phyloP scores from a whole-genome alignment of 2,797 vertebrate species.

The Epinephelus awoara region DNA sequence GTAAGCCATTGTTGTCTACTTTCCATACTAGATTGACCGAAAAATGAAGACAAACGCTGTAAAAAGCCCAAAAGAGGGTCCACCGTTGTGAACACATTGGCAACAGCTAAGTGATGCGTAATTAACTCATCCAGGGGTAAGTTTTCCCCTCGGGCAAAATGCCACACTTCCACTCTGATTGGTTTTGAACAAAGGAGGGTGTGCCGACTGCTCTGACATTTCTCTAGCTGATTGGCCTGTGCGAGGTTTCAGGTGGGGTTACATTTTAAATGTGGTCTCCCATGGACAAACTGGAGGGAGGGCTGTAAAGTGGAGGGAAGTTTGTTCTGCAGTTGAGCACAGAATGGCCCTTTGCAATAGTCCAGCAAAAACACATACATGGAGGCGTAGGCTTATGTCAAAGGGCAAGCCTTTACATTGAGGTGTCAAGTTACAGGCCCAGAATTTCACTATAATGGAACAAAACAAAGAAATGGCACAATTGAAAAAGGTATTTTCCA shows the following conservation, averaged over 20 bases:
- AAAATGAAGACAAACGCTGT: slow-evolving; percentile 74
- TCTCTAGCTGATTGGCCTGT: slow-evolving; percentile 76
- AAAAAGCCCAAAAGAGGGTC: slow-evolving; percentile 81
- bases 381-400: background rate
- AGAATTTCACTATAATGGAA: background rate
- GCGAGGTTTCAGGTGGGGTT: slow-evolving; percentile 80
- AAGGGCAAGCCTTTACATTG: background rate
- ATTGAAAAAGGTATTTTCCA: background rate
- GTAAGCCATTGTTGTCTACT: slow-evolving; percentile 87
- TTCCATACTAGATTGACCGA: slow-evolving; percentile 85
- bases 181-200: slow-evolving; percentile 82
- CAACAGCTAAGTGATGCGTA: slow-evolving; percentile 85
- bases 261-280: slow-evolving; percentile 82
- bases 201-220: slow-evolving; percentile 76
- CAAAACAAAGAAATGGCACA: background rate
- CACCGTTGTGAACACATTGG: slow-evolving; percentile 84
- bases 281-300: slow-evolving; percentile 79
- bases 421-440: background rate
- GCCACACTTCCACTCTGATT: slow-evolving; percentile 84
- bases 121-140: slow-evolving; percentile 82
- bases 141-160: slow-evolving; percentile 83
- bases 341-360: slow-evolving; percentile 34
- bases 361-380: slow-evolving; percentile 11
- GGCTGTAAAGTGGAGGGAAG: slow-evolving; percentile 85
- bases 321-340: slow-evolving; percentile 69